These are phyloP conservation scores for Oreochromis tanganicae DNA, from an alignment of 2,113 vertebrate genomes.

Conservation along the genomic window DNA sequence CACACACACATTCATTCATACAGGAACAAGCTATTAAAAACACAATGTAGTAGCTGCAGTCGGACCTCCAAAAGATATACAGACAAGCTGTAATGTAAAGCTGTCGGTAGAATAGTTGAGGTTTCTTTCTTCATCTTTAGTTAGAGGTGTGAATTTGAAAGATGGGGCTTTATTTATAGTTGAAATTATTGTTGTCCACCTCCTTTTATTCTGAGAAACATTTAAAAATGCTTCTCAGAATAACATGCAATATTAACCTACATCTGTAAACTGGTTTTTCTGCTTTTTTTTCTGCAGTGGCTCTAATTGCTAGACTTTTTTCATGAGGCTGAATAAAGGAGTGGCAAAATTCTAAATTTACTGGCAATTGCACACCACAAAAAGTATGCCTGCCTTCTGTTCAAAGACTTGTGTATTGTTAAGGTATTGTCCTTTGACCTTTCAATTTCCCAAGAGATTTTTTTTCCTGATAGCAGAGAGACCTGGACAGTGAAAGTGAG, in stretches of 20 bases:
- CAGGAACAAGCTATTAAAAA: not conserved
- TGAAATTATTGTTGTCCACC: not conserved
- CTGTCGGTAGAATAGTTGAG: not conserved
- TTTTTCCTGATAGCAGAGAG: not conserved
- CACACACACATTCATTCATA: not conserved
- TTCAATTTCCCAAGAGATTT: not conserved
- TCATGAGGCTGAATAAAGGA: not conserved
- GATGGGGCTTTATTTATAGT: not conserved
- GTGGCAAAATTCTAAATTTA: accelerated
- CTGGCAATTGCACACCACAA: accelerated
- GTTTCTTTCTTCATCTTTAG: not conserved
- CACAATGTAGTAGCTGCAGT: not conserved
- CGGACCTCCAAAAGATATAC: not conserved
- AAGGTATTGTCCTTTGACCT: not conserved
- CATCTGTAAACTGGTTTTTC: not conserved
- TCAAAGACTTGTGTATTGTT: not conserved
- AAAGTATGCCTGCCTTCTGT: not conserved
- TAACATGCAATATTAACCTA: accelerated
- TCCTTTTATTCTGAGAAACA: not conserved
- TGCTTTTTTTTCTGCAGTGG: not conserved
- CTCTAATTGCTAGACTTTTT: not conserved
- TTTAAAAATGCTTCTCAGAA: not conserved
- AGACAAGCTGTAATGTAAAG: not conserved
- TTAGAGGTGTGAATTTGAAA: not conserved
- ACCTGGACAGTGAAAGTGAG: not conserved